Percentiles rank a stretch among this genome's conserved stretches.
Evolutionary conservation across 2,888 invertebrate species (phyloP).

Genomic region (Drosophila testacea): DNA sequence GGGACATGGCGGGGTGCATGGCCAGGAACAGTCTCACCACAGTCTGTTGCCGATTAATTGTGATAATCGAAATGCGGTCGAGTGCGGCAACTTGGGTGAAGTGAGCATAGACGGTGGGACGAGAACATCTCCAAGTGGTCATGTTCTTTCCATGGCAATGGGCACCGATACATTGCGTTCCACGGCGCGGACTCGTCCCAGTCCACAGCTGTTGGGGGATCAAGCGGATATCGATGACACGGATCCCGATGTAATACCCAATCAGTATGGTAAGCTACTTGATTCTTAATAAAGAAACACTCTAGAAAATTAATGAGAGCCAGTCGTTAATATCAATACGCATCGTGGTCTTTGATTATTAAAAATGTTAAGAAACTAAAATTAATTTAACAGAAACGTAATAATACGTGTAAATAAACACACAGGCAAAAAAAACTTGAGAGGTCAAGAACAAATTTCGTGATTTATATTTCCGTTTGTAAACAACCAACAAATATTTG

Average conservation of each 20-base stretch:
- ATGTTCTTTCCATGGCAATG: constrained; percentile 75
- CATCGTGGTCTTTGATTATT: no score
- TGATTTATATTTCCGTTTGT: neutral
- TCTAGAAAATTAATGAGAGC: no score
- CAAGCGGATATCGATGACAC: constrained; percentile 87
- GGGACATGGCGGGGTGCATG: constrained; percentile 4
- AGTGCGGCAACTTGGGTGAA: constrained; percentile 75
- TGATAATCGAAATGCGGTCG: constrained; percentile 69
- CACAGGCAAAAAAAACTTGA: no score
- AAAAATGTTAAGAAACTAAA: no score
- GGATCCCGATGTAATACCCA: constrained; percentile 95
- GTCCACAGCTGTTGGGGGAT: constrained; percentile 84
- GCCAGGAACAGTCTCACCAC: constrained; percentile 82
- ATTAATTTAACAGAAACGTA: no score
- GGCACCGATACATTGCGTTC: constrained; percentile 85
- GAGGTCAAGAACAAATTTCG: neutral
- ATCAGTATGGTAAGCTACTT: constrained; percentile 91
- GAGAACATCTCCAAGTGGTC: constrained; percentile 63
- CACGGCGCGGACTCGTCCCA: constrained; percentile 83
- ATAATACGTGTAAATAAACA: no score
- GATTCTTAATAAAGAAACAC: no score
- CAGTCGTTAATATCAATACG: no score
- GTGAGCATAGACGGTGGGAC: constrained; percentile 82
- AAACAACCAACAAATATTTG: no score
- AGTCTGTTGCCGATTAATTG: constrained; percentile 83